These are phyloP conservation scores for Eulacestoma nigropectus DNA, from an alignment of 2,113 vertebrate genomes.

Conservation along the genomic window DNA sequence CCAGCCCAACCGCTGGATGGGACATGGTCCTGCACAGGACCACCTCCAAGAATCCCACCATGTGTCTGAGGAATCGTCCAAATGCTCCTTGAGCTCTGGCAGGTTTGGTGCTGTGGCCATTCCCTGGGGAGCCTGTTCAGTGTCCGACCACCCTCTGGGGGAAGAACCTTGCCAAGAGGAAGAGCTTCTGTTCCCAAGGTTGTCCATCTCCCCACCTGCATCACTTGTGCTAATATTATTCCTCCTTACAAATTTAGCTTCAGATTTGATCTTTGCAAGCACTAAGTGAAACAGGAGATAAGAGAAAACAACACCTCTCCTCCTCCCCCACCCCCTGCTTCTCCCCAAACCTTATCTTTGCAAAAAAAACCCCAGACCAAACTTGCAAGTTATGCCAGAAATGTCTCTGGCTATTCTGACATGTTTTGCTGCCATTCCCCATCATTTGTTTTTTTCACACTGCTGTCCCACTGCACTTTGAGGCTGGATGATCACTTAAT, in stretches of 20 bases:
- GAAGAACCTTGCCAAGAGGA: not conserved
- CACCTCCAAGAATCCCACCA: not conserved
- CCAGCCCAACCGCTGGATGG: not conserved
- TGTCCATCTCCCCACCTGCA: not conserved
- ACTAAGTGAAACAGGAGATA: not conserved
- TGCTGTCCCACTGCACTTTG: not conserved
- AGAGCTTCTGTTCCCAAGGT: not conserved
- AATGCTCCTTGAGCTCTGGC: not conserved
- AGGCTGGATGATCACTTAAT: not conserved
- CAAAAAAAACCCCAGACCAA: not conserved
- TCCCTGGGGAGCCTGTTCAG: not conserved
- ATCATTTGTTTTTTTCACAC: not conserved
- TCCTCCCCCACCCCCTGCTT: too few species aligned
- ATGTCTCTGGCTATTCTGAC: not conserved
- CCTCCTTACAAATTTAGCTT: not conserved
- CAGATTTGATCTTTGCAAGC: not conserved
- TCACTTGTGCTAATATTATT: not conserved
- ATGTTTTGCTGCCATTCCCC: not conserved
- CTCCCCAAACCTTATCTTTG: not conserved
- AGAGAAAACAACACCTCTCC: not conserved
- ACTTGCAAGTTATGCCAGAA: not conserved
- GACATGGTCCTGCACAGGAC: not conserved
- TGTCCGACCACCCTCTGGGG: not conserved
- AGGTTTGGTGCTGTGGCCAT: not conserved
- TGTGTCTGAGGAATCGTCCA: not conserved